These are phyloP conservation scores for Patiria pectinifera DNA, from an alignment of 53 echinoderm and acorn worm genomes.

Conservation along the genomic window DNA sequence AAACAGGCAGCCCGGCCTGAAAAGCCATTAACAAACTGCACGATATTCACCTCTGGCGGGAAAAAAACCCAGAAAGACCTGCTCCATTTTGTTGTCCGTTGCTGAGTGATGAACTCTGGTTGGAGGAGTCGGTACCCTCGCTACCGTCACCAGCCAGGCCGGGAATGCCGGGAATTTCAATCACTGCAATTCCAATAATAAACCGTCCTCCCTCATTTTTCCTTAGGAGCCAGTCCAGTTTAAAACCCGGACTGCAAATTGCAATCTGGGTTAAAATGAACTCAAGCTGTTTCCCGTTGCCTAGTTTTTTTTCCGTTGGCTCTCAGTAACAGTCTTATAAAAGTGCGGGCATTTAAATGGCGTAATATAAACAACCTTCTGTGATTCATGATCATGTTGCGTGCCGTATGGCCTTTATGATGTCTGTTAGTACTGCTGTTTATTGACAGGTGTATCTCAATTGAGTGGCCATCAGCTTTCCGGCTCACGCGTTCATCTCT, in stretches of 20 bases:
- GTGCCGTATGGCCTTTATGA: background rate
- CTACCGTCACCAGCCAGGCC: background rate
- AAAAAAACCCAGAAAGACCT: background rate
- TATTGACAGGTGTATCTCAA: slow-evolving; percentile 1
- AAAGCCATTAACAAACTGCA: background rate
- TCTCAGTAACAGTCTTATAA: background rate
- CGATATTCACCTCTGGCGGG: background rate
- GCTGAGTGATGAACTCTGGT: slow-evolving; percentile 28
- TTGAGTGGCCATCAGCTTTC: background rate
- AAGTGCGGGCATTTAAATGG: background rate
- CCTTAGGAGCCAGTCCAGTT: background rate
- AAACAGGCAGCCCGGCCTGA: background rate
- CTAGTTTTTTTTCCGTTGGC: background rate
- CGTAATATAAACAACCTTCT: background rate
- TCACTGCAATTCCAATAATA: slow-evolving; percentile 11
- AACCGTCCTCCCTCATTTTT: background rate
- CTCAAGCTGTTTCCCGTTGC: slow-evolving; percentile 5
- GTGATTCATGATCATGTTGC: background rate
- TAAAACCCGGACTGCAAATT: slow-evolving; percentile 2
- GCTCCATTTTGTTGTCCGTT: slow-evolving; percentile 2
- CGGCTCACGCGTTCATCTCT: background rate
- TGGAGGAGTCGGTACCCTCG: background rate
- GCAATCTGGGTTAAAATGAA: slow-evolving; percentile 14
- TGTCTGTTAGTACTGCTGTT: background rate
- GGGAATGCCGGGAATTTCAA: slow-evolving; percentile 59